phyloP scores from a whole-genome alignment of 2,797 vertebrate species.

The Gadopsis marmoratus region DNA sequence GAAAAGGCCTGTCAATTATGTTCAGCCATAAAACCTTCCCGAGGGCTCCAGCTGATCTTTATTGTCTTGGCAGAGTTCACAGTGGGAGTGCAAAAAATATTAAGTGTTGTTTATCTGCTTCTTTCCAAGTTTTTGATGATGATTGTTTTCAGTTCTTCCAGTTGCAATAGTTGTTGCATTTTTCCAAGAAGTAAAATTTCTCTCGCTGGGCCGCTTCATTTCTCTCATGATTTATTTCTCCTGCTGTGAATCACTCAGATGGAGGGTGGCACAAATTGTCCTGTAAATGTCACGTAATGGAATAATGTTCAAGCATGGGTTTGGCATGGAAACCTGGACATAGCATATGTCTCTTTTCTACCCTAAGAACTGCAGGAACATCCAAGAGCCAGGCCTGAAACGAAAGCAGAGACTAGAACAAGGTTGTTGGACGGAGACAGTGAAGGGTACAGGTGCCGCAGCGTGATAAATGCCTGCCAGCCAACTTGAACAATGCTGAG shows the following conservation, averaged over 20 bases:
- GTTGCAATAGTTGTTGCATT: constrained; percentile 53
- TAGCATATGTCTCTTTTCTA: constrained; percentile 26
- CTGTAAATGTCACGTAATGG: constrained; percentile 45
- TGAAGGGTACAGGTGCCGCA: constrained; percentile 49
- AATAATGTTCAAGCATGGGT: constrained; percentile 32
- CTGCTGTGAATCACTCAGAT: constrained; percentile 35
- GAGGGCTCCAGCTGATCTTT: constrained; percentile 75
- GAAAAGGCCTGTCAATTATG: constrained; percentile 76
- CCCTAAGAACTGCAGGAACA: constrained; percentile 20
- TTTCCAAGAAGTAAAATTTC: constrained; percentile 66
- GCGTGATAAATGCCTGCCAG: constrained; percentile 51
- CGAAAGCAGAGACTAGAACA: constrained; percentile 32
- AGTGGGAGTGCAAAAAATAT: constrained; percentile 77
- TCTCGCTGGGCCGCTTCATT: constrained; percentile 25
- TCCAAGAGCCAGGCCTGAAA: constrained; percentile 31
- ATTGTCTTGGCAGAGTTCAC: constrained; percentile 73
- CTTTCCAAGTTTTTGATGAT: constrained; percentile 72
- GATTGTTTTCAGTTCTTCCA: constrained; percentile 70
- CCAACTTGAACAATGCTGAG: constrained; percentile 44
- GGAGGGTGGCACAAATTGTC: constrained; percentile 21
- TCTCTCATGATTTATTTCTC: constrained; percentile 42
- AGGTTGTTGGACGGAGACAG: constrained; percentile 23
- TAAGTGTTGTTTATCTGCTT: constrained; percentile 80
- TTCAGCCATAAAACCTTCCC: constrained; percentile 74
- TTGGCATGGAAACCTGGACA: constrained; percentile 30